These are phyloP conservation scores for Pardosa pseudoannulata DNA, from an alignment of 2,888 invertebrate genomes.

Conservation along the genomic window DNA sequence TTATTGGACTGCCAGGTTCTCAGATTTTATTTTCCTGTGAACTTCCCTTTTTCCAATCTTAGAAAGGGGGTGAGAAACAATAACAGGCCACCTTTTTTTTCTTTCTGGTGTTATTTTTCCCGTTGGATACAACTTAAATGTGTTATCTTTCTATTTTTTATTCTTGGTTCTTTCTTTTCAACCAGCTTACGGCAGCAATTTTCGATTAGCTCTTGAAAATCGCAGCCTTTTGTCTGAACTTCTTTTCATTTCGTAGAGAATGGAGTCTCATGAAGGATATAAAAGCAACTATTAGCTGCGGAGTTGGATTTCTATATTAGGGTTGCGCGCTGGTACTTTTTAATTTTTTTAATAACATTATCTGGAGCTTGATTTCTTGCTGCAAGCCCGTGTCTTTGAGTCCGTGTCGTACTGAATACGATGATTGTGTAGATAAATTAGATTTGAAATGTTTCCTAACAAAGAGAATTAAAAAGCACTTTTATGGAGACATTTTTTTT, in stretches of 20 bases:
- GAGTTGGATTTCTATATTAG: not conserved
- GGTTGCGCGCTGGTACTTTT: not conserved
- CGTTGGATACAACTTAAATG: slow-evolving; percentile 6
- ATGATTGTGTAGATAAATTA: slow-evolving; percentile 7
- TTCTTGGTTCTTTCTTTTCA: not conserved
- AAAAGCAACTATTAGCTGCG: slow-evolving; percentile 9
- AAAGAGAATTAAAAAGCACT: not conserved
- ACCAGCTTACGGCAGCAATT: slow-evolving; percentile 19
- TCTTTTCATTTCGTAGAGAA: slow-evolving; percentile 1
- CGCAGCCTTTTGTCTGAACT: not conserved
- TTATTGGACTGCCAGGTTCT: slow-evolving; percentile 14
- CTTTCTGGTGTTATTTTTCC: not conserved
- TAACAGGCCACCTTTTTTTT: slow-evolving; percentile 16
- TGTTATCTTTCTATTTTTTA: slow-evolving; percentile 12
- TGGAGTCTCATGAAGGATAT: not conserved
- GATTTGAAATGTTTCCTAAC: not conserved
- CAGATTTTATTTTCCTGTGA: slow-evolving; percentile 31
- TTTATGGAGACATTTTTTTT: not conserved
- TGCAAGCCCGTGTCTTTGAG: not conserved
- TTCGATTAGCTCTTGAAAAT: slow-evolving; percentile 8
- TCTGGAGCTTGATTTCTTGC: not conserved
- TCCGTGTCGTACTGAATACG: not conserved
- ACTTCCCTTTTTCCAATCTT: not conserved
- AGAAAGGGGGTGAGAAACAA: not conserved
- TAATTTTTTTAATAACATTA: not conserved